A percentile compares a stretch with the other conserved stretches of the same genome.
Evolutionary conservation across 1,140 invertebrate genomes (phyloP).

Genomic region (Leptinotarsa lineolata): DNA sequence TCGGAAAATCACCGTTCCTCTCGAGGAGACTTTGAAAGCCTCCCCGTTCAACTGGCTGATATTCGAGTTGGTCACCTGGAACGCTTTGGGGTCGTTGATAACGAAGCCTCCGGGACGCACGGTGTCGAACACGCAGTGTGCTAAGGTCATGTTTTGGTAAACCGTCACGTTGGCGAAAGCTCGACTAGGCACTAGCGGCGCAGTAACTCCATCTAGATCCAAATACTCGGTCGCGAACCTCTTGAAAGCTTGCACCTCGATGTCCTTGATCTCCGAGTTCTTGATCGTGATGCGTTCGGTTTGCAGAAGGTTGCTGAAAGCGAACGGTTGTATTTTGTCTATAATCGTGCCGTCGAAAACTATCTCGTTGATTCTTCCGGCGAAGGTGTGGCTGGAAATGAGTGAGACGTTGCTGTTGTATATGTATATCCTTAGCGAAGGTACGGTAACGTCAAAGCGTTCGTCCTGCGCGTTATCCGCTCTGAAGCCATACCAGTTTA

Average conservation of each 20-base stretch:
- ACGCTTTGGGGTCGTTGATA: constrained; percentile 58
- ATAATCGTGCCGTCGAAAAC: constrained; percentile 66
- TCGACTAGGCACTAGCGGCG: constrained; percentile 67
- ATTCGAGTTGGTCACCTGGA: constrained; percentile 59
- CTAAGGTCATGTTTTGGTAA: constrained; percentile 66
- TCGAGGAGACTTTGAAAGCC: constrained; percentile 65
- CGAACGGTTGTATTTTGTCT: constrained; percentile 68
- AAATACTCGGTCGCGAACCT: constrained; percentile 73
- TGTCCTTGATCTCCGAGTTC: constrained; percentile 62
- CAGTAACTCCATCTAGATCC: constrained; percentile 60
- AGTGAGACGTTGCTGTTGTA: constrained; percentile 35
- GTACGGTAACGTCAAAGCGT: constrained; percentile 41
- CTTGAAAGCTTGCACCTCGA: constrained; percentile 76
- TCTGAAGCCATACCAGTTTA: constrained; percentile 49
- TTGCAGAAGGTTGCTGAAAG: constrained; percentile 70
- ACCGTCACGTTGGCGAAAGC: constrained; percentile 75
- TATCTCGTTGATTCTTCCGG: constrained; percentile 71
- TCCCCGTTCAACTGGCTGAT: constrained; percentile 66
- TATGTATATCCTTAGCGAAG: constrained; percentile 47
- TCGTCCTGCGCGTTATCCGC: constrained; percentile 35
- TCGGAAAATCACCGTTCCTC: constrained; percentile 67
- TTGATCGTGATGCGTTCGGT: constrained; percentile 60
- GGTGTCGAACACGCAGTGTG: constrained; percentile 64
- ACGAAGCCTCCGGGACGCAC: constrained; percentile 62
- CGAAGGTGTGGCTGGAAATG: constrained; percentile 60